Conservation (phyloP, 2,113 vertebrate species). For the Tenrec ecaudatus region DNA sequence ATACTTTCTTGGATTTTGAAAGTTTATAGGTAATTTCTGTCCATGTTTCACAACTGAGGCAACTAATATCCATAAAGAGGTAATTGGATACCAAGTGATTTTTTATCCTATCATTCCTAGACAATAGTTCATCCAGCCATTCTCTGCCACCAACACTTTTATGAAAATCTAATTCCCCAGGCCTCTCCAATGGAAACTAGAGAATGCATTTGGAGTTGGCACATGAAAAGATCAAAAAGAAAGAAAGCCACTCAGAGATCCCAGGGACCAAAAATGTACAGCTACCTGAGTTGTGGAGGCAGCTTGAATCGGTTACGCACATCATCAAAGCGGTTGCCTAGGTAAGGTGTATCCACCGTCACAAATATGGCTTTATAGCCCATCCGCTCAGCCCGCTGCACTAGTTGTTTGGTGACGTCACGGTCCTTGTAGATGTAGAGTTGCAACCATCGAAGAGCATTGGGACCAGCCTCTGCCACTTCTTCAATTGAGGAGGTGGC, state of each 20-base stretch:
- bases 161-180: neutral
- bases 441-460: conserved; percentile 91
- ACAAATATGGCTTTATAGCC: conserved; percentile 95
- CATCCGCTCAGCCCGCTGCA: conserved; percentile 90
- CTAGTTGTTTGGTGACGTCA: conserved; percentile 90
- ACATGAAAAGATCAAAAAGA: neutral
- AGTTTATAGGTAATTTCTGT: neutral
- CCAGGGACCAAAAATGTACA: rapidly evolving
- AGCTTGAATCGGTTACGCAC: conserved; percentile 95
- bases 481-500: conserved; percentile 96
- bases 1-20: neutral
- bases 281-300: conserved; percentile 94
- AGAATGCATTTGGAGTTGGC: neutral
- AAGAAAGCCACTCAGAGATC: neutral
- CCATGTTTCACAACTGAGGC: neutral
- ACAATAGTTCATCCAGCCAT: neutral
- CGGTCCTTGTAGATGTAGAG: conserved; percentile 97
- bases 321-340: conserved; percentile 92
- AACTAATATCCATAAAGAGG: neutral
- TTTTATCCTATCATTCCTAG: neutral
- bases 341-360: conserved; percentile 95
- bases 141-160: neutral
- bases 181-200: neutral
- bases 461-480: conserved; percentile 88
- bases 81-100: neutral